Percentiles rank a stretch among this genome's conserved stretches.
These are phyloP conservation scores for Mizuhopecten yessoensis DNA, from an alignment of 1,140 invertebrate species.

Conservation along the genomic window DNA sequence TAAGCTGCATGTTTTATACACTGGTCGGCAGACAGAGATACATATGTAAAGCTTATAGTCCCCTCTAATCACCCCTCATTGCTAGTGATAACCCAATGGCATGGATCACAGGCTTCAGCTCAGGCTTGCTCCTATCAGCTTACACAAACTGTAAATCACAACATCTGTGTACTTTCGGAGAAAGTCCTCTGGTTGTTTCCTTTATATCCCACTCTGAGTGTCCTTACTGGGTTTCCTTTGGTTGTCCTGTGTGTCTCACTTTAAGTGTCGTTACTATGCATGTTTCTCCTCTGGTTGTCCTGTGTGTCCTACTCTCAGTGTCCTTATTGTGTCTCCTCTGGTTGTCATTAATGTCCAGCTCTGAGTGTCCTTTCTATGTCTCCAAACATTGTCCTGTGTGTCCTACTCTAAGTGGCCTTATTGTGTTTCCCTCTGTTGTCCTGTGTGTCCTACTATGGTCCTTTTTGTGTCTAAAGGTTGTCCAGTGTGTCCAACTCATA, in stretches of 20 bases:
- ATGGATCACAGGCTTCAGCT: background rate
- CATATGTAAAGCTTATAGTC: background rate
- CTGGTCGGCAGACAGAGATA: background rate
- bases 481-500: background rate
- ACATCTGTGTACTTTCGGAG: too few species aligned
- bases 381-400: background rate
- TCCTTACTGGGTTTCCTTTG: background rate
- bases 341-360: background rate
- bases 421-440: background rate
- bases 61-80: background rate
- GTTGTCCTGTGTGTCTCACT: background rate
- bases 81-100: constrained; percentile 1
- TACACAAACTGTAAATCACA: too few species aligned
- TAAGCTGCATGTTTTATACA: constrained; percentile 50
- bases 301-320: background rate
- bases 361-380: background rate
- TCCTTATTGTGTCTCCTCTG: background rate
- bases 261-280: background rate
- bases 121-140: background rate
- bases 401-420: background rate
- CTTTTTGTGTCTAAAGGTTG: background rate
- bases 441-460: background rate
- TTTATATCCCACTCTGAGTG: too few species aligned
- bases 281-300: background rate
- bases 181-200: too few species aligned